Conservation (phyloP, 2,888 invertebrate genomes). For the Rhagonycha lutea region DNA sequence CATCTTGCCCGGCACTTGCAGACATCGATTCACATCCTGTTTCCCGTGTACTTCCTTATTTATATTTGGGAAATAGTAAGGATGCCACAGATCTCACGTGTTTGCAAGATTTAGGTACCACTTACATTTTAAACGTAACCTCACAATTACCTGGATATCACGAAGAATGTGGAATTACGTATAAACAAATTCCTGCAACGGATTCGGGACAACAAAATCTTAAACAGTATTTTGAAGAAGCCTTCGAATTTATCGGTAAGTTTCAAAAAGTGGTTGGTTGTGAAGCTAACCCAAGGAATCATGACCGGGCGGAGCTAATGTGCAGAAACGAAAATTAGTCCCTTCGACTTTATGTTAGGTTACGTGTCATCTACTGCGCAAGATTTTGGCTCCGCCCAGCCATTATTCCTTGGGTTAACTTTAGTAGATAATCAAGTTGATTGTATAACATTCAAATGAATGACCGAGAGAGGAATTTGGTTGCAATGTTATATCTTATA, state of each 20-base stretch:
- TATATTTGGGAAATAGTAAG: slow-evolving; percentile 80
- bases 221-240: slow-evolving; percentile 86
- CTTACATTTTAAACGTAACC: slow-evolving; percentile 81
- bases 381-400: too few species aligned
- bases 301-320: too few species aligned
- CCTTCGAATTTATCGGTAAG: slow-evolving; percentile 85
- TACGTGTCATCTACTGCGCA: too few species aligned
- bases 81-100: slow-evolving; percentile 76
- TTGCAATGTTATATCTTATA: not conserved
- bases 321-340: too few species aligned
- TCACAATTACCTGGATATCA: slow-evolving; percentile 75
- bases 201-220: slow-evolving; percentile 86
- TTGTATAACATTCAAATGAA: not conserved
- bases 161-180: slow-evolving; percentile 67
- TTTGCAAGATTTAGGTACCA: slow-evolving; percentile 69
- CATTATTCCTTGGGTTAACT: too few species aligned
- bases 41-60: slow-evolving; percentile 77
- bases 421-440: not conserved
- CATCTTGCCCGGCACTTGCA: slow-evolving; percentile 60
- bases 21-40: slow-evolving; percentile 78
- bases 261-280: too few species aligned
- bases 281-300: too few species aligned
- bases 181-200: slow-evolving; percentile 79
- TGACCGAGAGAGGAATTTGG: not conserved
- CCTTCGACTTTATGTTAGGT: too few species aligned